A percentile compares a stretch with the other conserved stretches of the same genome.
These are phyloP conservation scores for Herpailurus yagouaroundi DNA, from an alignment of 2,113 vertebrate genomes.

Conservation along the genomic window DNA sequence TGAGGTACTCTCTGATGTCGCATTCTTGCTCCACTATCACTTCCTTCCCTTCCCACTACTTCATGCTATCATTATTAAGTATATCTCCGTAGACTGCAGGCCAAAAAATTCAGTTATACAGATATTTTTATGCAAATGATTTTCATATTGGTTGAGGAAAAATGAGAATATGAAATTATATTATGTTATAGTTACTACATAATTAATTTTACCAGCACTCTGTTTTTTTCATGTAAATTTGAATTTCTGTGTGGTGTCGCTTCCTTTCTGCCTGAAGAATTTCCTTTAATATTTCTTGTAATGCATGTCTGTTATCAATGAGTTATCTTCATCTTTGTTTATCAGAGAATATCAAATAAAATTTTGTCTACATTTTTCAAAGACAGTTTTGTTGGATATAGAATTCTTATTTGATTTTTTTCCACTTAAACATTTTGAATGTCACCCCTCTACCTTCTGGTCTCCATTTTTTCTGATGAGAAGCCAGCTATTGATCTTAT, in stretches of 20 bases:
- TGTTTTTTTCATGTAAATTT: slow-evolving; percentile 11
- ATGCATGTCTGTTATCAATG: background rate
- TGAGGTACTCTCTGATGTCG: background rate
- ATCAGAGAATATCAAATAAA: background rate
- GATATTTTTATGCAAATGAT: background rate
- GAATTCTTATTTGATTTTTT: background rate
- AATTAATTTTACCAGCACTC: background rate
- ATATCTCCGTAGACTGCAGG: background rate
- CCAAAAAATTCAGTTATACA: background rate
- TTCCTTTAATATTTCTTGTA: slow-evolving; percentile 11
- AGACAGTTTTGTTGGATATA: background rate
- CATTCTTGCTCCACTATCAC: background rate
- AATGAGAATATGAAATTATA: background rate
- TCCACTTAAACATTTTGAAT: background rate
- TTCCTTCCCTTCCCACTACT: background rate
- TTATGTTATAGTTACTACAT: slow-evolving; percentile 6
- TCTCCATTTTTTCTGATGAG: background rate
- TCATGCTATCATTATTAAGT: background rate
- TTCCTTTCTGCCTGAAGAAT: slow-evolving; percentile 10
- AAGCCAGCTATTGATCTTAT: background rate
- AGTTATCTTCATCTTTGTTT: slow-evolving; percentile 14
- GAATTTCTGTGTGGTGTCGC: background rate
- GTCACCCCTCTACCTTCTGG: background rate
- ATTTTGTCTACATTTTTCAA: slow-evolving; percentile 9
- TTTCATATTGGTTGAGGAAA: background rate